Evolutionary conservation across 2,888 invertebrate species (phyloP), one percentile per base, ranked within the genome.

Genomic region (Muscina levida): DNA sequence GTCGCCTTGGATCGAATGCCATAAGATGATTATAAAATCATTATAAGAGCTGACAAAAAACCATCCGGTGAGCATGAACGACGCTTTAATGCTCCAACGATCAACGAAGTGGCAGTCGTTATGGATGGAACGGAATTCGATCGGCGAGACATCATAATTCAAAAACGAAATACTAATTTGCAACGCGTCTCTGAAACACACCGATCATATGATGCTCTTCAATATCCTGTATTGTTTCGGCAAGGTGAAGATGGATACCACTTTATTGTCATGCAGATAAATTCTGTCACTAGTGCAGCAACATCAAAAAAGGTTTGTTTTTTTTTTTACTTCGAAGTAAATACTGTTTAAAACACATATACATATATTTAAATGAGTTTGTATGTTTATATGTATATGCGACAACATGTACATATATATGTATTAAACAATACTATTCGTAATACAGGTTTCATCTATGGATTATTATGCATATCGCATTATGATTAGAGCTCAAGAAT

Each of bases 191-290:
- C 42, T 26, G 68, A 68, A 26, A 39, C 53, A 13, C 66, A 66
- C 31, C 1, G 42, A 13, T 44, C 22, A 3, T 72, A 72, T 22
- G 62, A 72, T 72, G 48, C 57, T 4, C 11, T 75, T 22, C 75
- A 67, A 15, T 68, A 75, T 68, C 57, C 68, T 1, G 13, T 75
- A 3, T 37, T 68, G 39, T 68, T 68, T 37, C 59, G 59, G n/a
- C 59, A 22, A 10, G 68, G 68, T 3, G 68, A 75, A 42, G 59
- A 75, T 11, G 59, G 59, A 2, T 75, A 68, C 24, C 15, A 5
- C 2, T 59, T 75, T 15, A 51, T 31, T 11, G 31, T 68, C 56
- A 44, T 8, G 44, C 5, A 8, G 44, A 11, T 44, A 4, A 11
- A 44, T n/a, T 13, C 44, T 8, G 13, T 44, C 13, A 44, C 44